Conservation (phyloP, 2,888 invertebrate species). For the Melitaea athalia region DNA sequence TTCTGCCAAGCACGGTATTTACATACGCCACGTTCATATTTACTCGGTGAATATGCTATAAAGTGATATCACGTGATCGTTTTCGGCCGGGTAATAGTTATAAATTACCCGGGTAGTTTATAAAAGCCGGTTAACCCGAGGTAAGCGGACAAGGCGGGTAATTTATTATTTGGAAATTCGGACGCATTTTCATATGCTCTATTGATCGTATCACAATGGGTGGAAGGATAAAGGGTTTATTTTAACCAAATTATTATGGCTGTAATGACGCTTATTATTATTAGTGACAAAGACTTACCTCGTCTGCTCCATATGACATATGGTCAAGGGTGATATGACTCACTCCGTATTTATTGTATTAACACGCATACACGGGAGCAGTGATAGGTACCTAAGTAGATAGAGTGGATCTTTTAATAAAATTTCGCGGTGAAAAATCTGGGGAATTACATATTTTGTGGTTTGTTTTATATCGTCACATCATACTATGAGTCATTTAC, state of each 20-base stretch:
- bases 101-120: slow-evolving; percentile 82
- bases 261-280: slow-evolving; percentile 24
- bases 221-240: slow-evolving; percentile 29
- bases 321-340: slow-evolving; percentile 11
- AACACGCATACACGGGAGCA: not conserved
- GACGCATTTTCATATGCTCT: slow-evolving; percentile 70
- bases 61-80: slow-evolving; percentile 82
- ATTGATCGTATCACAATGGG: slow-evolving; percentile 55
- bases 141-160: slow-evolving; percentile 80
- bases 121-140: slow-evolving; percentile 82
- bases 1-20: slow-evolving; percentile 34
- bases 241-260: slow-evolving; percentile 21
- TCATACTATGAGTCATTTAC: too few relatives aligned
- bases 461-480: not conserved
- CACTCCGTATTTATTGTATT: slow-evolving; percentile 3
- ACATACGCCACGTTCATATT: slow-evolving; percentile 70
- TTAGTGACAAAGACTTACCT: slow-evolving; percentile 5
- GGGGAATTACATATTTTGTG: not conserved
- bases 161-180: slow-evolving; percentile 81
- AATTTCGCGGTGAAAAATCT: not conserved
- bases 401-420: not conserved
- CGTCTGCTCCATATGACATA: not conserved
- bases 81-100: slow-evolving; percentile 80
- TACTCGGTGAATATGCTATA: slow-evolving; percentile 78
- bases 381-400: not conserved